A percentile compares a stretch with the other conserved stretches of the same genome.
Evolutionary conservation across 2,113 vertebrate genomes (phyloP).

Genomic region (Varanus salvator): DNA sequence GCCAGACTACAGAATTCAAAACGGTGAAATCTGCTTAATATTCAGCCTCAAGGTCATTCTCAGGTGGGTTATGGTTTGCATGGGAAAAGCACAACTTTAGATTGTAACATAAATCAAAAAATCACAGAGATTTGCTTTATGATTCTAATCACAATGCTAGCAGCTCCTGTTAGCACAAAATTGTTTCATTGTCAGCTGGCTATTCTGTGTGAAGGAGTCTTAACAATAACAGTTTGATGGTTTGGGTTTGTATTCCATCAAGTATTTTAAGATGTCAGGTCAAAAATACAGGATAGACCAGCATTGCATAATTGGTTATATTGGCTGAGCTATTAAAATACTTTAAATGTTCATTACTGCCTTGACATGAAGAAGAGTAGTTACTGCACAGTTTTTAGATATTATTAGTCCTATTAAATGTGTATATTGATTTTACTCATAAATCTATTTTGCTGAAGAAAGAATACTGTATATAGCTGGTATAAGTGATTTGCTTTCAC

Average conservation of each 20-base stretch:
- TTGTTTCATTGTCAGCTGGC: background rate
- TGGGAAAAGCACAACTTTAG: background rate
- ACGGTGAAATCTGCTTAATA: background rate
- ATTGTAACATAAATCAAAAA: background rate
- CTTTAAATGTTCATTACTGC: no score
- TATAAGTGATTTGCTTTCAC: background rate
- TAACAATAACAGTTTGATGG: background rate
- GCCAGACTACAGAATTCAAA: background rate
- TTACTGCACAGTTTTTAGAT: background rate
- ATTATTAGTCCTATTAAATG: background rate
- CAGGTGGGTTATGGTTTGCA: background rate
- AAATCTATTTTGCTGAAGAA: constrained; percentile 6
- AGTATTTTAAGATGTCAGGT: background rate
- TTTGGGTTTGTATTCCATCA: background rate
- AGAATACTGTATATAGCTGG: background rate
- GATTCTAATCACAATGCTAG: background rate
- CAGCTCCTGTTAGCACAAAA: background rate
- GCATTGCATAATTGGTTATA: background rate
- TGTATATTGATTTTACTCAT: background rate
- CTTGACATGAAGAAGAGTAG: background rate
- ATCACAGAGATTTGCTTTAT: background rate
- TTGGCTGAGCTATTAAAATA: background rate
- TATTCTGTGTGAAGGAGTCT: background rate
- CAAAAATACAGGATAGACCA: background rate
- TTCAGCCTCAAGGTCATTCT: background rate